phyloP scores from a whole-genome alignment of 2,888 invertebrate species.

The Eurytoma adleriae region DNA sequence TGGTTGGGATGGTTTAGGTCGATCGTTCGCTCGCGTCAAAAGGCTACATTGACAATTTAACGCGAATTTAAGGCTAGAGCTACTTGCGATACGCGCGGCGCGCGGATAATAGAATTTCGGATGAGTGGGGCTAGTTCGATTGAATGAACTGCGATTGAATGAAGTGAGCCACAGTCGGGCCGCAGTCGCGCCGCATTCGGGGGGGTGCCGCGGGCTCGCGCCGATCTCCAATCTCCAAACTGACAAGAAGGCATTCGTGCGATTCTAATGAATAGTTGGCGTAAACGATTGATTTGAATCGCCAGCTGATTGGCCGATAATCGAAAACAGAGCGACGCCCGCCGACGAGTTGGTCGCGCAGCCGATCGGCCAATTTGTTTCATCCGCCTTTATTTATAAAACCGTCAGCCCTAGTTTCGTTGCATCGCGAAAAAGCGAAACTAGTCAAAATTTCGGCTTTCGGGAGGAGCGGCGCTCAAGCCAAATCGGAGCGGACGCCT shows the following conservation, averaged over 20 bases:
- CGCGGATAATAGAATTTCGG: conserved; percentile 58
- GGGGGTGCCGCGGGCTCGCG: neutral
- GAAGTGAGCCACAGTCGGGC: conserved; percentile 20
- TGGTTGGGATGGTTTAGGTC: too few species aligned
- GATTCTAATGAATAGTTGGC: conserved; percentile 55
- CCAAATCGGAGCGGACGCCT: conserved; percentile 14
- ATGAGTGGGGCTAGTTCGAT: conserved; percentile 61
- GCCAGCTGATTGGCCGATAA: conserved; percentile 64
- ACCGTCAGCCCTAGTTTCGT: too few species aligned
- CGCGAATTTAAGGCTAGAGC: conserved; percentile 33
- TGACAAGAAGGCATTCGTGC: conserved; percentile 49
- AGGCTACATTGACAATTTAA: conserved; percentile 3
- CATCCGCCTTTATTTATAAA: neutral
- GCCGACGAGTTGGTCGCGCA: neutral
- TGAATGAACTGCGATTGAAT: conserved; percentile 48
- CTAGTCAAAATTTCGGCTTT: conserved; percentile 28
- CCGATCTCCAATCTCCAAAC: conserved; percentile 53
- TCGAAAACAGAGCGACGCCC: conserved; percentile 60
- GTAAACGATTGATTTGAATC: conserved; percentile 62
- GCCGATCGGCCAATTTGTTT: conserved; percentile 2
- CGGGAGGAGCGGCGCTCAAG: neutral
- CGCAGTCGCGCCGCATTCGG: too few species aligned
- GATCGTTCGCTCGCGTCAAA: conserved; percentile 31
- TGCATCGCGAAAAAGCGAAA: neutral
- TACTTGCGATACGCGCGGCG: neutral